These are phyloP conservation scores for Megalurothrips usitatus DNA, from an alignment of 2,888 invertebrate genomes.

Conservation along the genomic window DNA sequence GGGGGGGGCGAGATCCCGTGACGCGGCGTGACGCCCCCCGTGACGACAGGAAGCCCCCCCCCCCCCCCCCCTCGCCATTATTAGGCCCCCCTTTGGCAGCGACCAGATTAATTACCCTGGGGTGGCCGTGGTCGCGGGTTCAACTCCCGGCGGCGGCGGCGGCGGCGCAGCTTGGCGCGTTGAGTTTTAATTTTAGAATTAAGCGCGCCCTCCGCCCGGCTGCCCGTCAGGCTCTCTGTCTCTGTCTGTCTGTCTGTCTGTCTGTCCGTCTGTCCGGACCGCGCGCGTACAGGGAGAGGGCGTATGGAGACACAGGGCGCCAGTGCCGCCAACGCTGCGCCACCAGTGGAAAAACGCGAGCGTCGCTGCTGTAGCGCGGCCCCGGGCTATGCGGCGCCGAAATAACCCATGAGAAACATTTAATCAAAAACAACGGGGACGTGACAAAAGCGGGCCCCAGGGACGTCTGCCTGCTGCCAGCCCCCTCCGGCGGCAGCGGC, in stretches of 20 bases:
- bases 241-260: too few species aligned
- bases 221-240: too few species aligned
- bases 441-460: slow-evolving; percentile 15
- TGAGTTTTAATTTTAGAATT: background rate
- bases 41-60: background rate
- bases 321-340: background rate
- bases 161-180: background rate
- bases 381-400: slow-evolving; percentile 1
- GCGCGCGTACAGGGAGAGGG: background rate
- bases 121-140: background rate
- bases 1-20: background rate
- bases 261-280: background rate
- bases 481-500: background rate
- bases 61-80: background rate
- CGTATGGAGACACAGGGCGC: background rate
- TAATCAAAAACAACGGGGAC: slow-evolving; percentile 17
- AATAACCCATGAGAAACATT: slow-evolving; percentile 23
- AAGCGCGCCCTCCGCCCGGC: background rate
- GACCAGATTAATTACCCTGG: too few species aligned
- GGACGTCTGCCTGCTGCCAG: background rate
- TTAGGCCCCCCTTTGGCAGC: too few species aligned
- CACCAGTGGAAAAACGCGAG: background rate
- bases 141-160: background rate
- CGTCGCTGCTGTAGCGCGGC: background rate
- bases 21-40: background rate